Percentiles rank a stretch among this genome's conserved stretches.
phyloP scores from a whole-genome alignment of 2,888 invertebrate species.

The Cactoblastis cactorum region DNA sequence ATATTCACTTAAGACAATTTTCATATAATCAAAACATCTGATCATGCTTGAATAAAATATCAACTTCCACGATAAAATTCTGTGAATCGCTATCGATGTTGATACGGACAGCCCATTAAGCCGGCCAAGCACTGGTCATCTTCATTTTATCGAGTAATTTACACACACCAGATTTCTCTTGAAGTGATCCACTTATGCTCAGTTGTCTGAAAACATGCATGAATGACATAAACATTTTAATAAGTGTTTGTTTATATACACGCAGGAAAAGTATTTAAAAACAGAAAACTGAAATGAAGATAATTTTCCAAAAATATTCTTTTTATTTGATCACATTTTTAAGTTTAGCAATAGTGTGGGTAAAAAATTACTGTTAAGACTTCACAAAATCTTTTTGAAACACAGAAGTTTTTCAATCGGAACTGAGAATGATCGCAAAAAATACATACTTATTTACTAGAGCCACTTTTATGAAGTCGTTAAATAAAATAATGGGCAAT shows the following conservation, averaged over 20 bases:
- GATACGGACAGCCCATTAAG: slow-evolving; percentile 3
- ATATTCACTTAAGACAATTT: background rate
- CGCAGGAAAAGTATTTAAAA: background rate
- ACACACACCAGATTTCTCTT: slow-evolving; percentile 13
- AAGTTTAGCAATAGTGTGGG: too few relatives aligned
- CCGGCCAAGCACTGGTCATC: slow-evolving; percentile 10
- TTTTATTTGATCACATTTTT: too few relatives aligned
- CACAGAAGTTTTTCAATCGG: too few relatives aligned
- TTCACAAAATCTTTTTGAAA: too few relatives aligned
- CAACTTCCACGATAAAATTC: background rate
- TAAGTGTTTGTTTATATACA: background rate
- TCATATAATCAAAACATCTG: background rate
- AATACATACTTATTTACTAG: too few relatives aligned
- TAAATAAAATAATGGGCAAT: background rate
- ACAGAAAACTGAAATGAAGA: background rate
- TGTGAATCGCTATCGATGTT: slow-evolving; percentile 10
- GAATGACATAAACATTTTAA: slow-evolving; percentile 7
- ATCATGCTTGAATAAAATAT: background rate
- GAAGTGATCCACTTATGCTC: background rate
- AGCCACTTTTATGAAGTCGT: background rate
- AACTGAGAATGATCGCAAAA: too few relatives aligned
- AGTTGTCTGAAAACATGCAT: background rate
- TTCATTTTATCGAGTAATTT: slow-evolving; percentile 14
- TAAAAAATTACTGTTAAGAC: too few relatives aligned
- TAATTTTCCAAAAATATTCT: too few relatives aligned